Percentiles rank a stretch among this genome's conserved stretches.
Evolutionary conservation across 2,888 invertebrate species (phyloP).

Genomic region (Drosophila phalerata): DNA sequence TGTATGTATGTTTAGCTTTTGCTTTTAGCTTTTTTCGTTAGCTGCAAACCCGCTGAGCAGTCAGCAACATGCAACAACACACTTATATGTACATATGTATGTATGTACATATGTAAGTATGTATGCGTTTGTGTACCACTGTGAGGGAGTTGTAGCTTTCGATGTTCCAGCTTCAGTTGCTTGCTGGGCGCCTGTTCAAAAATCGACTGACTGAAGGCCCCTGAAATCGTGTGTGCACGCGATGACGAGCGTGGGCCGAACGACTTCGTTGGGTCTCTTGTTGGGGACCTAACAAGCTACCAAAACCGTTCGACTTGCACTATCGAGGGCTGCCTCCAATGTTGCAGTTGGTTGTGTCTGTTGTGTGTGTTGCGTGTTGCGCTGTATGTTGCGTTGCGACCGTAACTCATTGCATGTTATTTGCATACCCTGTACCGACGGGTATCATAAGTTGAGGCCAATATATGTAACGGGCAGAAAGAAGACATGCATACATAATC

Average conservation of each 20-base stretch:
- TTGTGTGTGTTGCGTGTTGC: neutral
- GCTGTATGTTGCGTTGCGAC: neutral
- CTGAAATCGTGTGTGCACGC: conserved; percentile 74
- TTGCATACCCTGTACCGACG: conserved; percentile 12
- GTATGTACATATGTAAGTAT: neutral
- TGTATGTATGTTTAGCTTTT: no score
- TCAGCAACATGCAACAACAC: conserved; percentile 20
- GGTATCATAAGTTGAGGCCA: neutral
- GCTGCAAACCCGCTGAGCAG: conserved; percentile 46
- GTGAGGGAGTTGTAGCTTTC: conserved; percentile 59
- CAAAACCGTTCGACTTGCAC: conserved; percentile 1
- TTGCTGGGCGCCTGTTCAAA: conserved; percentile 76
- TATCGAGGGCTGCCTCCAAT: neutral
- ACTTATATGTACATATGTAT: neutral
- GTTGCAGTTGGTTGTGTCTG: conserved; percentile 7
- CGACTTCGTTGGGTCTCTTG: conserved; percentile 39
- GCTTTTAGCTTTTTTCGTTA: conserved; percentile 33
- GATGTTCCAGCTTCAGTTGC: conserved; percentile 29
- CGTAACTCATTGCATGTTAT: conserved; percentile 50
- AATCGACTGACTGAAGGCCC: conserved; percentile 83
- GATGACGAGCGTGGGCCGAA: conserved; percentile 35
- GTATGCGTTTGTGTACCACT: conserved; percentile 4
- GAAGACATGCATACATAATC: no score
- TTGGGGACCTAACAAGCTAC: conserved; percentile 13
- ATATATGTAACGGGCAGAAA: no score